Base-by-base conservation (phyloP, 2,888 invertebrate species). In the Melanostoma mellinum region DNA sequence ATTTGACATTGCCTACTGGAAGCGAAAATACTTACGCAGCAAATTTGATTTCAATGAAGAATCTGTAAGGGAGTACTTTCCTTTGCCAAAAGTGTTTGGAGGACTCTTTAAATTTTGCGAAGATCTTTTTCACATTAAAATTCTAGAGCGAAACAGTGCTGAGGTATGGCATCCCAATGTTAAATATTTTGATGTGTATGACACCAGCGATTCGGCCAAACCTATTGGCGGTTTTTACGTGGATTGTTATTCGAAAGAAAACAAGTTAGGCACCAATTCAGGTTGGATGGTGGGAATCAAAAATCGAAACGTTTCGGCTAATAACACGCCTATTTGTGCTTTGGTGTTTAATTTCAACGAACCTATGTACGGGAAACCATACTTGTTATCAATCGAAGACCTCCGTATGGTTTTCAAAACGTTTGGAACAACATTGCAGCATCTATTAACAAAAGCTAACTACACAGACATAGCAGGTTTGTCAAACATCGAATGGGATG, bases 401-500 rank as follows among this genome's bases (percentile, higher is more conserved):
- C 94, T 98, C 0, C 92, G 93, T 52, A 92, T 93, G 48, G 90
- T 98, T 6, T 98, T 98, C 90, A 93, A 94, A 88, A 95, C 96
- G 93, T 97, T 99, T 90, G 99, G 99, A 0, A 95, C 96, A 86
- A 94, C 95, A 0, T 92, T 99, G 53, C 97, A 98, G 86, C 96
- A 97, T 91, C 91, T 98, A 85, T 92, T 99, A 40, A 96, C 97
- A 0, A 94, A 93, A 88, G 94, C 95, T 0, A 95, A 95, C 10
- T 97, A 96, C 90, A 94, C 95, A 0, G 97, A 98, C 89, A 94
- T 97, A 0, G 94, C 97, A 2, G 98, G 98, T 0, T 91, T 96
- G 32, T 95, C 95, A 0, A 97, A 96, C 89, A 94, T 98, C 0
- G 99, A 99, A 92, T 98, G 97, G 97, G 99, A 99, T 91, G 96